These are phyloP conservation scores for Balaeniceps rex DNA, from an alignment of 2,113 vertebrate genomes.

Conservation along the genomic window DNA sequence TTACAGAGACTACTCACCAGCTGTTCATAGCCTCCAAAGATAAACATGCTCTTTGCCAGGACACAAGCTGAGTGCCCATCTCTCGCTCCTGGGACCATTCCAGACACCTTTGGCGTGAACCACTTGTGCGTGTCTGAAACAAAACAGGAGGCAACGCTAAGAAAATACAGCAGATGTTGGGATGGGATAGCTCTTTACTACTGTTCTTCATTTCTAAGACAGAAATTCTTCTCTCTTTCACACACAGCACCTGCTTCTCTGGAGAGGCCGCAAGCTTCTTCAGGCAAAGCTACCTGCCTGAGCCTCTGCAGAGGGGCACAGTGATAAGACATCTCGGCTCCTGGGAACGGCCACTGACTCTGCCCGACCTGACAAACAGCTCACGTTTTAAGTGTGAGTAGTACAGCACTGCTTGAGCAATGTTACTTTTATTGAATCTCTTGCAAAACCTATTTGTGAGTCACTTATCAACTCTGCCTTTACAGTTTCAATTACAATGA, in stretches of 20 bases:
- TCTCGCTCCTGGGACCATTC: constrained; percentile 90
- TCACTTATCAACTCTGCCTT: background rate
- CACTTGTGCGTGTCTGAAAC: constrained; percentile 87
- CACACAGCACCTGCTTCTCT: background rate
- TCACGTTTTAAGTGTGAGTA: background rate
- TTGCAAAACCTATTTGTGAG: background rate
- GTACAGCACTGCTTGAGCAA: background rate
- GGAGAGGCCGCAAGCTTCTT: background rate
- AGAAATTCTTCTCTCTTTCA: background rate
- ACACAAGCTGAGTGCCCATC: constrained; percentile 96
- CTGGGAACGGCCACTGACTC: background rate
- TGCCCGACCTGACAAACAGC: background rate
- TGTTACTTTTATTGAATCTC: background rate
- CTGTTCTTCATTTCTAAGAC: background rate
- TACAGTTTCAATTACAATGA: background rate
- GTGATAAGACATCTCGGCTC: background rate
- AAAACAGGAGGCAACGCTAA: background rate
- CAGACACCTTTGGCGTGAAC: constrained; percentile 91
- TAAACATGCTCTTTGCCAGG: constrained; percentile 92
- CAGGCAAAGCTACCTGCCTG: background rate
- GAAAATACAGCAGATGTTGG: background rate
- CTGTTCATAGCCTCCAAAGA: constrained; percentile 98
- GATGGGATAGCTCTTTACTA: background rate
- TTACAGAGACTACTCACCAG: constrained; percentile 80
- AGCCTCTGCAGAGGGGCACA: background rate